These are phyloP conservation scores for Coremacera marginata DNA, from an alignment of 2,888 invertebrate species.

Conservation along the genomic window DNA sequence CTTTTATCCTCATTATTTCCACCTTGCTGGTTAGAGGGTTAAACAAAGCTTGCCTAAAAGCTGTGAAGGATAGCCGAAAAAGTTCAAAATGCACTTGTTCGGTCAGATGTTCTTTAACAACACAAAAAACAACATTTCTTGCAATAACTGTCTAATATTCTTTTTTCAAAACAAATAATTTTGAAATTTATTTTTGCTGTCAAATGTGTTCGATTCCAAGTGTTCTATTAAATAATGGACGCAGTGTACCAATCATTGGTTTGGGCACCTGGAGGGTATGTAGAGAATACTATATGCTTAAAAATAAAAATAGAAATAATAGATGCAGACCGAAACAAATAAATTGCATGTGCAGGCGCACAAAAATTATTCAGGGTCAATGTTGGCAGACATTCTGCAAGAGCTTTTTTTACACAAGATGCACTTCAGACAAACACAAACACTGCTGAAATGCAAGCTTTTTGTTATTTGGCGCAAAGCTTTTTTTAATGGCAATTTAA, in stretches of 20 bases:
- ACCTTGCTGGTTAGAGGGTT: too few species aligned
- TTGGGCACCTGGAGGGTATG: slow-evolving; percentile 83
- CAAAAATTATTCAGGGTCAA: neutral
- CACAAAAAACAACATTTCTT: too few species aligned
- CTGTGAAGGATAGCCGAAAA: too few species aligned
- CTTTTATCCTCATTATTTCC: too few species aligned
- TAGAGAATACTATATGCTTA: slow-evolving; percentile 47
- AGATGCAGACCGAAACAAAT: neutral
- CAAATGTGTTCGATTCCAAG: slow-evolving; percentile 63
- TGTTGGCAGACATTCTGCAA: neutral
- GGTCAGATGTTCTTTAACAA: too few species aligned
- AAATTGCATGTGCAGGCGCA: neutral
- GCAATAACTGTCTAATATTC: too few species aligned
- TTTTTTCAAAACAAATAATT: too few species aligned
- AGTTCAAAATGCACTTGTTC: too few species aligned
- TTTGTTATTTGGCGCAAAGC: slow-evolving; percentile 44
- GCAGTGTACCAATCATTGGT: slow-evolving; percentile 76
- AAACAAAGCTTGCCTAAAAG: too few species aligned
- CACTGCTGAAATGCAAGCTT: slow-evolving; percentile 45
- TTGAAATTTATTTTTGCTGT: too few species aligned
- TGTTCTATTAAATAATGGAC: slow-evolving; percentile 74
- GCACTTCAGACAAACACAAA: neutral
- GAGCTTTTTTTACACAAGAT: neutral
- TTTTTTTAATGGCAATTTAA: slow-evolving; percentile 37
- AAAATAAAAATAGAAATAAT: neutral